phyloP scores from a whole-genome alignment of 1,140 invertebrate genomes.

The Contarinia nasturtii region DNA sequence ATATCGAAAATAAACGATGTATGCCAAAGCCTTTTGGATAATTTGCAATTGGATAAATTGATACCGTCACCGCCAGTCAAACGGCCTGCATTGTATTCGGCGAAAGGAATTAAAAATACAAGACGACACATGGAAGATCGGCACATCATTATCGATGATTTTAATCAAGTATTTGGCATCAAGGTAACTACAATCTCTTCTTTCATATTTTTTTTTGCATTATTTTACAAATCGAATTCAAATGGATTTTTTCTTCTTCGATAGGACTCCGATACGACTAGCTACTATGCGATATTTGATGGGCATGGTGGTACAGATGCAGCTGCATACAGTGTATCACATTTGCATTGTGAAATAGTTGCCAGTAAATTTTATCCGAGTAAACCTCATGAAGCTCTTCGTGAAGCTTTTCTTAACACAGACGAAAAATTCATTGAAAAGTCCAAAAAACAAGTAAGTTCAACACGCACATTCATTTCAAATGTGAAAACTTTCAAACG shows the following conservation, averaged over 20 bases:
- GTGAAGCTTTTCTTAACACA: conserved; percentile 65
- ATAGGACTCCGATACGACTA: neutral
- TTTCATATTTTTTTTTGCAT: neutral
- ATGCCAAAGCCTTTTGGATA: neutral
- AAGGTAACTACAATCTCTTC: neutral
- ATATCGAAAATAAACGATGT: neutral
- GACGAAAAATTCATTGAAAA: conserved; percentile 65
- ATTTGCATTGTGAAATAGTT: conserved; percentile 71
- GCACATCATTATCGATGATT: conserved; percentile 1
- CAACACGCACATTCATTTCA: neutral
- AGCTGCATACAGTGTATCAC: conserved; percentile 66
- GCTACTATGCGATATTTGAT: conserved; percentile 89
- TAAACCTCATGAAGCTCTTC: conserved; percentile 48
- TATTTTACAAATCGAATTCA: neutral
- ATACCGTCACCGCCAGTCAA: neutral
- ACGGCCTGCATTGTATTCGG: neutral
- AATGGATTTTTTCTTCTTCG: neutral
- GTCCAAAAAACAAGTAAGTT: conserved; percentile 35
- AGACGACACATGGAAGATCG: conserved; percentile 3
- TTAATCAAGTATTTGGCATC: conserved; percentile 1
- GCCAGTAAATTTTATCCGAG: conserved; percentile 46
- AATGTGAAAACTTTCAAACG: neutral
- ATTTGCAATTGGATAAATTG: conserved; percentile 1
- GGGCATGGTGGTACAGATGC: conserved; percentile 87
- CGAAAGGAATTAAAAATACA: conserved; percentile 1